A percentile compares a stretch with the other conserved stretches of the same genome.
phyloP scores from a whole-genome alignment of 2,113 vertebrate genomes.

The Cynopterus brachyotis region DNA sequence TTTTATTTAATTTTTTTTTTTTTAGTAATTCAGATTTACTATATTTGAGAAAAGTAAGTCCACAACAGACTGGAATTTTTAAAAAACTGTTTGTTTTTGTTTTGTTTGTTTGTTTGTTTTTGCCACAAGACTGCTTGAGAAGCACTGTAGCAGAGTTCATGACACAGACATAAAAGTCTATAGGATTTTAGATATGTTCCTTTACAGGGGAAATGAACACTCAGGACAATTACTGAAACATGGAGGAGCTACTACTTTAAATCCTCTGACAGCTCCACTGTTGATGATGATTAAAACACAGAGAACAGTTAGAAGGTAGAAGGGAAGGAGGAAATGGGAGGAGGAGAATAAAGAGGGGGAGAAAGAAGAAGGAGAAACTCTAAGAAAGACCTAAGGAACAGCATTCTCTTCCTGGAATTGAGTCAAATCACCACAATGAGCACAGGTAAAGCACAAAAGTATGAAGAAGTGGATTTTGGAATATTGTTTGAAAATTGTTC shows the following conservation, averaged over 20 bases:
- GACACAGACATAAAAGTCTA: background rate
- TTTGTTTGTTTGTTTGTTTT: too few relatives aligned
- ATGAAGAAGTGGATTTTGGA: background rate
- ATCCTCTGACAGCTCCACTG: background rate
- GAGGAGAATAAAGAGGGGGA: background rate
- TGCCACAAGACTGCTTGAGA: background rate
- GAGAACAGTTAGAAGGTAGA: background rate
- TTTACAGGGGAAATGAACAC: background rate
- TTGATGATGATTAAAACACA: background rate
- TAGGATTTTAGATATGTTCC: background rate
- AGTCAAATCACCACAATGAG: background rate
- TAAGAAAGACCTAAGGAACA: background rate
- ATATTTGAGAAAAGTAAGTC: background rate
- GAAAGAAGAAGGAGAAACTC: background rate
- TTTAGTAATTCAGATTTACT: background rate
- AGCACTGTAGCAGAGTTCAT: background rate
- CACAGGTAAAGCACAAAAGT: background rate
- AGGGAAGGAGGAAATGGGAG: background rate
- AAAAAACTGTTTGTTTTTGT: background rate
- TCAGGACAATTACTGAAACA: background rate
- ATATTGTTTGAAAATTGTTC: background rate
- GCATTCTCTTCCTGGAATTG: background rate
- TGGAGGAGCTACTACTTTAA: background rate
- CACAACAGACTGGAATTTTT: background rate
- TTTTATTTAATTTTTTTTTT: slow-evolving; percentile 23